These are phyloP conservation scores for Linepithema humile DNA, from an alignment of 1,140 invertebrate species.

Conservation along the genomic window DNA sequence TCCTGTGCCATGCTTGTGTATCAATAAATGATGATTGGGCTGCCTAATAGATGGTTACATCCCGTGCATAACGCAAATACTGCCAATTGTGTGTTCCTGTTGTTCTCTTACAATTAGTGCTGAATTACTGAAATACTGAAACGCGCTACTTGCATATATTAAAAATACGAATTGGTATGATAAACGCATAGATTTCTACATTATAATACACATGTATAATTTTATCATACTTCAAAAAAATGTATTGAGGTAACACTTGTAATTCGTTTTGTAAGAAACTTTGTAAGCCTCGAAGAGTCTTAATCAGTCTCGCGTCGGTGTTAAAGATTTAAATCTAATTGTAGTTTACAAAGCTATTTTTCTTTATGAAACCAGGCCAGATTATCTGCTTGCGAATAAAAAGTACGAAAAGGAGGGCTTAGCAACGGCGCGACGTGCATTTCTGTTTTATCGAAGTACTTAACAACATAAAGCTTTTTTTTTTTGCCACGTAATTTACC, in stretches of 20 bases:
- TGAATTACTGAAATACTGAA: neutral
- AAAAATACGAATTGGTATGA: too few species aligned
- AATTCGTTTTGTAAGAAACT: slow-evolving; percentile 16
- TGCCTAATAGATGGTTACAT: slow-evolving; percentile 6
- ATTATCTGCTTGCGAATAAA: neutral
- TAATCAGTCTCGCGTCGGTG: neutral
- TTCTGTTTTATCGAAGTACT: slow-evolving; percentile 23
- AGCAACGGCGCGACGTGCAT: neutral
- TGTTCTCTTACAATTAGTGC: neutral
- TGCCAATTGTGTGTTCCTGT: neutral
- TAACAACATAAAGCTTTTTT: neutral
- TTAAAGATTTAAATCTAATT: slow-evolving; percentile 11
- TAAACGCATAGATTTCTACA: too few species aligned
- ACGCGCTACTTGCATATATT: neutral
- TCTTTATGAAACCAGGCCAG: slow-evolving; percentile 17
- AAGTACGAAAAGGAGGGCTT: slow-evolving; percentile 4
- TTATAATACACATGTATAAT: neutral
- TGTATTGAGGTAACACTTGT: neutral
- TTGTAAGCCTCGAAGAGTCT: neutral
- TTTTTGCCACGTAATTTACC: slow-evolving; percentile 34
- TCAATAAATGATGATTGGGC: slow-evolving; percentile 37
- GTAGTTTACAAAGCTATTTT: neutral
- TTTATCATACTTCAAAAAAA: neutral
- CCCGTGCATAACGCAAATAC: slow-evolving; percentile 4
- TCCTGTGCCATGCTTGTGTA: neutral